Percentiles rank a stretch among this genome's conserved stretches.
These are phyloP conservation scores for Cynoglossus semilaevis DNA, from an alignment of 2,113 vertebrate species.

Conservation along the genomic window DNA sequence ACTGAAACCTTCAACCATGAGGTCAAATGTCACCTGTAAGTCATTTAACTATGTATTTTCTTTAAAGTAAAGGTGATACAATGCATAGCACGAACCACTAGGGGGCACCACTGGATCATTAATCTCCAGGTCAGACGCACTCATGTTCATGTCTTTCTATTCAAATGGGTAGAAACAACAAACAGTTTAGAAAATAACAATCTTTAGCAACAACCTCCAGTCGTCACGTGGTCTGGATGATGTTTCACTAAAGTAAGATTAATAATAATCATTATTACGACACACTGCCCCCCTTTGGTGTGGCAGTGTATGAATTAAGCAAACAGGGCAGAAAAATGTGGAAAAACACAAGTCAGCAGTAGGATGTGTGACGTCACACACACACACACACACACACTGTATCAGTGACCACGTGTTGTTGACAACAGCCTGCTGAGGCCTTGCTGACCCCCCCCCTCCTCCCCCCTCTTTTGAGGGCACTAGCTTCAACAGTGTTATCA, in stretches of 20 bases:
- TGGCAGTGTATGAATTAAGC: conserved; percentile 10
- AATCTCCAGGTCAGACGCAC: background rate
- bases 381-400: background rate
- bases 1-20: too few species aligned
- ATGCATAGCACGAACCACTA: conserved; percentile 24
- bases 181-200: too few species aligned
- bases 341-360: background rate
- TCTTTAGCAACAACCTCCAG: too few species aligned
- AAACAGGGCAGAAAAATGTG: conserved; percentile 39
- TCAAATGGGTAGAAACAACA: too few species aligned
- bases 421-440: conserved; percentile 28
- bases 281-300: conserved; percentile 14
- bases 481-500: conserved; percentile 28
- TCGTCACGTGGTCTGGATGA: background rate
- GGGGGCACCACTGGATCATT: conserved; percentile 32
- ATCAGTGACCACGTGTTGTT: conserved; percentile 33
- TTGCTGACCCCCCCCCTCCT: conserved; percentile 8
- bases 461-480: conserved; percentile 38
- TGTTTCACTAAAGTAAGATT: background rate
- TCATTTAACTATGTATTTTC: background rate
- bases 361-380: too few species aligned
- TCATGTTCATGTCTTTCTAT: too few species aligned
- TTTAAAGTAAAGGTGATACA: background rate
- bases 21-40: too few species aligned
- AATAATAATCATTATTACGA: background rate